phyloP scores from a whole-genome alignment of 2,113 vertebrate genomes.

The Corythaeola cristata region DNA sequence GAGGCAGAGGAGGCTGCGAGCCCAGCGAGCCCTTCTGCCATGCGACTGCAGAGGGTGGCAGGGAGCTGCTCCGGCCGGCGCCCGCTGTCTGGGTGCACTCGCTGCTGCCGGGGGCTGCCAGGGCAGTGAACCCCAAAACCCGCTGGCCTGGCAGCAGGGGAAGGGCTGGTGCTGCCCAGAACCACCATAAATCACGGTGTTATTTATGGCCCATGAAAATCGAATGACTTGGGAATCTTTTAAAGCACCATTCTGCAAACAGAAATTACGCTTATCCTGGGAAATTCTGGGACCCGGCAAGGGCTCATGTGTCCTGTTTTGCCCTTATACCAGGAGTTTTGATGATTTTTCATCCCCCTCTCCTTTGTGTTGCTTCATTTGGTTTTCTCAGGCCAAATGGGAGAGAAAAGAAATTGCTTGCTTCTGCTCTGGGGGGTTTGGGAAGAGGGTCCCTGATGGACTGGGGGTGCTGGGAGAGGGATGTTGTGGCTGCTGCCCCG shows the following conservation, averaged over 20 bases:
- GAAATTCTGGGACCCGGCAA: fast-evolving
- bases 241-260: fast-evolving
- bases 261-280: fast-evolving
- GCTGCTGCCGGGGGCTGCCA: fast-evolving
- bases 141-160: neutral
- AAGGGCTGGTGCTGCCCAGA: neutral
- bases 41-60: slow-evolving; percentile 42
- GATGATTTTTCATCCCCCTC: neutral
- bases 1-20: neutral
- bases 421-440: neutral
- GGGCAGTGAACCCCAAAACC: neutral
- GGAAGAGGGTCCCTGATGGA: neutral
- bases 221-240: fast-evolving
- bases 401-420: neutral
- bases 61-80: neutral
- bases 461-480: neutral
- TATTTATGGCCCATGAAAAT: neutral
- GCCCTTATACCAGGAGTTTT: too few relatives aligned
- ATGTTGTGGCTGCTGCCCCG: fast-evolving
- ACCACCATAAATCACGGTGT: fast-evolving
- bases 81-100: neutral
- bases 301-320: fast-evolving
- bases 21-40: neutral
- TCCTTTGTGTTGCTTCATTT: neutral
- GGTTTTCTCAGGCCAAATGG: neutral